Evolutionary conservation across 2,888 invertebrate genomes (phyloP), one percentile per base, ranked within the genome.

Genomic region (Phyto melanocephala): DNA sequence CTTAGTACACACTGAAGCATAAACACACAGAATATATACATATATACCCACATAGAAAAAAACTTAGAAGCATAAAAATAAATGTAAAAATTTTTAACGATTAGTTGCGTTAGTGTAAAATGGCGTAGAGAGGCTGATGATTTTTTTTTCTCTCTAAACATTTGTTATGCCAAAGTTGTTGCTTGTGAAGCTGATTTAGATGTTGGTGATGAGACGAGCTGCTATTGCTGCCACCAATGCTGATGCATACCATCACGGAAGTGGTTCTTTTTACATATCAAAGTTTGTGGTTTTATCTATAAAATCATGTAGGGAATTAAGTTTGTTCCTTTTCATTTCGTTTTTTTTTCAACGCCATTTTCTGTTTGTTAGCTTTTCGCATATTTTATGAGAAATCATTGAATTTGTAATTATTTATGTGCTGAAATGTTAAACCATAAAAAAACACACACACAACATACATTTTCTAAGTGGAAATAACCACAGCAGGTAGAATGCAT

Each of bases 21-120:
- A 33, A 52, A 54, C 50, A 58, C 5, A 28, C 33, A 28, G 28
- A 3, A 47, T 17, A 15, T 13, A 37, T 13, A 54, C 13, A 22
- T 22, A 35, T 13, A 45, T 11, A 45, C 56, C 20, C 11, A 20
- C 15, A n/a, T 42, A 42, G 0, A 28, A 28, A 28, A 6, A 3
- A 50, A 13, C 8, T 10, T 2, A 50, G 24, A 22, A 24, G 13
- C 24, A 37, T 50, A 40, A 22, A 62, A 15, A 67, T 67, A 84
- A 75, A 84, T 80, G 75, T 72, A 81, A 83, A 86, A 50, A 52
- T 42, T 77, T 15, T 71, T 84, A 83, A 71, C 85, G 86, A 86
- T 86, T 86, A 86, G 85, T 85, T 85, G 84, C 80, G 82, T 79
- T 84, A 84, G 81, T 80, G 60, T 54, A 79, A 82, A 82, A 82